These are phyloP conservation scores for Leptopilina drosophilae DNA, from an alignment of 2,888 invertebrate species.

Conservation along the genomic window DNA sequence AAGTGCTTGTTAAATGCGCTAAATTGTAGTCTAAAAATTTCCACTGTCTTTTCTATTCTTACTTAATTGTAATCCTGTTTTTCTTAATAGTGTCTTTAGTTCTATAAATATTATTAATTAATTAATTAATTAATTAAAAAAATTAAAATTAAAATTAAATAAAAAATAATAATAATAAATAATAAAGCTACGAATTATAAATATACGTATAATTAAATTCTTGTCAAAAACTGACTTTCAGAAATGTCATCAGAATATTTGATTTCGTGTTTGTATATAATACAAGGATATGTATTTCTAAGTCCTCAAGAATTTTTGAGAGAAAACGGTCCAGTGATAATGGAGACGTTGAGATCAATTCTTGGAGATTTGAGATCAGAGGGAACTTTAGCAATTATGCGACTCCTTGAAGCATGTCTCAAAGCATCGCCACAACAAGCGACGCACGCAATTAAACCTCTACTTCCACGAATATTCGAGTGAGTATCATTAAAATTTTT, in stretches of 20 bases:
- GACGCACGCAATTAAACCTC: slow-evolving; percentile 84
- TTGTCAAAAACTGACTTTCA: slow-evolving; percentile 70
- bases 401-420: slow-evolving; percentile 87
- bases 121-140: too few species aligned
- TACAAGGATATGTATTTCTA: slow-evolving; percentile 89
- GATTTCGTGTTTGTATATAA: slow-evolving; percentile 87
- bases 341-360: slow-evolving; percentile 84
- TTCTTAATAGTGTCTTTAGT: too few species aligned
- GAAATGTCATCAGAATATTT: slow-evolving; percentile 91
- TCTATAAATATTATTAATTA: too few species aligned
- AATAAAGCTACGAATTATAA: too few species aligned
- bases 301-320: slow-evolving; percentile 88
- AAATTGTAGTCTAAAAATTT: too few species aligned
- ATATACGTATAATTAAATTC: too few species aligned
- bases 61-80: too few species aligned
- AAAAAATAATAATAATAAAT: too few species aligned
- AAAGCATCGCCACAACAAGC: slow-evolving; percentile 86
- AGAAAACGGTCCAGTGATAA: slow-evolving; percentile 84
- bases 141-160: too few species aligned
- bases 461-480: slow-evolving; percentile 81
- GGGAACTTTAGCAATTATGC: slow-evolving; percentile 85
- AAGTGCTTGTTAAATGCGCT: too few species aligned
- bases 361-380: slow-evolving; percentile 88
- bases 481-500: slow-evolving; percentile 60
- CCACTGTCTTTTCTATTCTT: too few species aligned